phyloP scores from a whole-genome alignment of 2,113 vertebrate species.

The Plecotus auritus region DNA sequence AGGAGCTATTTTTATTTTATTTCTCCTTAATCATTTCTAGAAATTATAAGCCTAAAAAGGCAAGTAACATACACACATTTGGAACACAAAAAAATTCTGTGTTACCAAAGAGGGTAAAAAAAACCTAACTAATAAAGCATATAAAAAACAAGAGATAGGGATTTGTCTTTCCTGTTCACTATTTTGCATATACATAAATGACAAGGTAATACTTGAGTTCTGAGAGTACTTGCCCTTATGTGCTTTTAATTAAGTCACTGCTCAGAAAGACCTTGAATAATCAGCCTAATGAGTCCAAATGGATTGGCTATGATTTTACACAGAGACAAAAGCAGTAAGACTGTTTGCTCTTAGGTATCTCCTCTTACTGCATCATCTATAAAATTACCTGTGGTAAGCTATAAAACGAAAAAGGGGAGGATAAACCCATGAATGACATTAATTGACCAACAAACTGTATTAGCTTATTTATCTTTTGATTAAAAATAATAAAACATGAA shows the following conservation, averaged over 20 bases:
- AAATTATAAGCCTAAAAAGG: neutral
- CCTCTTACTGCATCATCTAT: neutral
- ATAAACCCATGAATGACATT: neutral
- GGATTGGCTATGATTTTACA: neutral
- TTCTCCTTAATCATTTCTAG: neutral
- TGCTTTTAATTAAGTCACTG: neutral
- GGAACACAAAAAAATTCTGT: neutral
- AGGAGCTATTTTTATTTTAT: neutral
- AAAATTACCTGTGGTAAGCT: neutral
- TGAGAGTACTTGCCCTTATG: rapidly evolving
- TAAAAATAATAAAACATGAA: neutral
- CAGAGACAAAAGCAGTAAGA: neutral
- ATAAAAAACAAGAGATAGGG: neutral
- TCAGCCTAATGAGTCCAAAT: neutral
- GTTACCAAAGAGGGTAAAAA: neutral
- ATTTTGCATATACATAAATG: neutral
- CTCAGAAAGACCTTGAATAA: neutral
- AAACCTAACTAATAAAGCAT: neutral
- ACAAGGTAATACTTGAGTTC: neutral
- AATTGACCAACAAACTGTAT: neutral
- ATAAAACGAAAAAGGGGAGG: neutral
- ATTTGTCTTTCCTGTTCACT: neutral
- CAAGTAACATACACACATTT: neutral
- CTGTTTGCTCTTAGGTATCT: neutral
- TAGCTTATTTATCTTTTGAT: neutral